Percentiles rank a stretch among this genome's conserved stretches.
Evolutionary conservation across 2,113 vertebrate species (phyloP).

Genomic region (Clarias gariepinus): DNA sequence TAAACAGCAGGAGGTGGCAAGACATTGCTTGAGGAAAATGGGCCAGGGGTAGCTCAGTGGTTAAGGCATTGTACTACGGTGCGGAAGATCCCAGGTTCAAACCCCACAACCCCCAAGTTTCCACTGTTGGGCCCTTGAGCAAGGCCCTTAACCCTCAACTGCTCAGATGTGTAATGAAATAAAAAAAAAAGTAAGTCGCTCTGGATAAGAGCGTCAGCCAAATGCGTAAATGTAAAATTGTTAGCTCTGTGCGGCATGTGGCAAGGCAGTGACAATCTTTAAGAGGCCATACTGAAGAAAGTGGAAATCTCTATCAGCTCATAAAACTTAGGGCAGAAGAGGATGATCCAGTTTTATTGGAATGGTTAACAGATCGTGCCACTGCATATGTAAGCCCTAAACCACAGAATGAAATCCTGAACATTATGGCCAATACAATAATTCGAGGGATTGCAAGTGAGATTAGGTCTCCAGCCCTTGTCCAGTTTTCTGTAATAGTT

Average conservation of each 20-base stretch:
- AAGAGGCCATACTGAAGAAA: not conserved
- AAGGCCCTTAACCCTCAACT: too few species aligned
- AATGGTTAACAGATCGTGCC: not conserved
- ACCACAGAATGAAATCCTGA: not conserved
- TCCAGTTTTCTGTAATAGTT: not conserved
- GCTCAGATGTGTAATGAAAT: too few species aligned
- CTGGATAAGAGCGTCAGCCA: too few species aligned
- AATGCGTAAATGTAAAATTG: too few species aligned
- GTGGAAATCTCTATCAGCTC: not conserved
- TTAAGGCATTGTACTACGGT: too few species aligned
- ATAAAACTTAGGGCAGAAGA: not conserved
- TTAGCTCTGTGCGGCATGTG: not conserved
- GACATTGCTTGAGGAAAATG: not conserved
- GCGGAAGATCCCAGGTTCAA: too few species aligned
- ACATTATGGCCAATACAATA: not conserved
- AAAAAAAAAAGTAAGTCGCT: too few species aligned
- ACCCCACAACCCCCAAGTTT: too few species aligned
- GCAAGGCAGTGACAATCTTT: not conserved
- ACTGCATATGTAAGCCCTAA: not conserved
- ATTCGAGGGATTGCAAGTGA: not conserved
- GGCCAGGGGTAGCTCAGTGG: too few species aligned
- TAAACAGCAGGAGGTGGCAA: not conserved
- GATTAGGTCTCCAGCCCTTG: not conserved
- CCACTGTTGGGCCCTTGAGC: too few species aligned
- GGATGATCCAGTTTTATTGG: not conserved